Base-by-base conservation (phyloP, 2,797 vertebrate genomes). In the Sternotherus odoratus region DNA sequence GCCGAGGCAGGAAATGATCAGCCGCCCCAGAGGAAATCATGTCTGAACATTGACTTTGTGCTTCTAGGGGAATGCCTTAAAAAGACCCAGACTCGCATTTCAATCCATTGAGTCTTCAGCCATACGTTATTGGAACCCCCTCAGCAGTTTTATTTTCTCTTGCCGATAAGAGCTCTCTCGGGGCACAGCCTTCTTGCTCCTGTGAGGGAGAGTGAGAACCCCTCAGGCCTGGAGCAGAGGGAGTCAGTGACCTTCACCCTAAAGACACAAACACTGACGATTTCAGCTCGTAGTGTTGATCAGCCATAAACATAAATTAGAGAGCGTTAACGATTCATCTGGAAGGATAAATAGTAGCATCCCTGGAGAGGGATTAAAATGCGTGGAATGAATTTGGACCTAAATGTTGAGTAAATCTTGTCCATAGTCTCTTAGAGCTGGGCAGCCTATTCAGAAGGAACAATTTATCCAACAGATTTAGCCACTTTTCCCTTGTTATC, bases 1-100 rank as follows among this genome's bases (percentile, higher is more conserved):
- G 95, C 63, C 85, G 93, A 96, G 96, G 95, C 90, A 90, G 93
- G 94, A 90, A 90, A 87, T 77, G 17, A 87, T 89, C 77, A 43
- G 77, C 53, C 87, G 86, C 46, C 82, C 82, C 90, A 63, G 33
- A 81, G 80, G 77, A 85, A 89, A 86, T 90, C 50, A n/a, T 92
- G 78, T 90, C 77, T 36, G 82, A 93, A n/a, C 60, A 8, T 83
- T 95, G 91, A 85, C 78, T 95, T 91, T 82, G 69, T 86, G 83
- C 86, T 0, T 0, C 75, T 13, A n/a, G 60, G 83, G 63, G 83
- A 94, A 86, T 30, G n/a, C 77, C 26, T 4, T 51, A 28, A 50
- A 74, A 80, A 95, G 85, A 94, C 74, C 85, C 88, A 93, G 95
- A 88, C 82, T 89, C 82, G 15, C 93, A 94, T 95, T 95, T 96